Evolutionary conservation across 37 sponge, comb jelly and placozoan species (phyloP), one percentile per base, ranked within the genome.

Genomic region (Beroe forskalii): DNA sequence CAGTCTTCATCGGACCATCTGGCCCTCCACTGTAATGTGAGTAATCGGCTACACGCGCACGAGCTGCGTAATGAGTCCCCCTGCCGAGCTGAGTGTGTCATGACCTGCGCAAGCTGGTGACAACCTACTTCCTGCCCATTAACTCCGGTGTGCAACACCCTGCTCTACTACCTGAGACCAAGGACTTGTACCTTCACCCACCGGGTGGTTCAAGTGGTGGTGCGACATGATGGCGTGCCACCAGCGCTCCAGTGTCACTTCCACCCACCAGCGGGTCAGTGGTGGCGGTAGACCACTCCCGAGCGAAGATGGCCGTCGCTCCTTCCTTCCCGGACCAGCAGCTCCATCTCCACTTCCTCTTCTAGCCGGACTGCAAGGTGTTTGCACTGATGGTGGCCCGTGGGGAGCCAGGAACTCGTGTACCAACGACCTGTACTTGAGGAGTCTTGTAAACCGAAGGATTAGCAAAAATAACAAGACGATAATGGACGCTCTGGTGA

Each of bases 111-210:
- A 44, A 38, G 42, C 55, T 80, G 3, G 40, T 80, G 38, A 41
- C 55, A 40, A 80, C 55, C 43, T 80, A 44, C 55, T 41, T 44
- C 24, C 86, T 80, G 0, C 86, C 86, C 43, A 44, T 80, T n/a
- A 80, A 80, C 55, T 41, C 86, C 38, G n/a, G 86, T 44, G 8
- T 80, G 86, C 30, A 80, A 80, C 55, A 80, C 86, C 86, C 9
- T 44, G 3, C 38, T 80, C 55, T 80, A 80, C 48, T 80, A 33
- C 31, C 27, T 80, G 31, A 3, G 86, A 23, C 36, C 27, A 44
- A 80, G 30, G 86, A 80, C 32, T 3, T 80, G 24, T 55, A 55
- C 8, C 55, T 80, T 38, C 60, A 44, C 86, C 27, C 17, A 38
- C 60, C n/a, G 55, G 48, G 35, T 36, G 35, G 1, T 69, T 37